Evolutionary conservation across 53 echinoderm and acorn worm species (phyloP), one percentile per base, ranked within the genome.

Genomic region (Paracentrotus lividus): DNA sequence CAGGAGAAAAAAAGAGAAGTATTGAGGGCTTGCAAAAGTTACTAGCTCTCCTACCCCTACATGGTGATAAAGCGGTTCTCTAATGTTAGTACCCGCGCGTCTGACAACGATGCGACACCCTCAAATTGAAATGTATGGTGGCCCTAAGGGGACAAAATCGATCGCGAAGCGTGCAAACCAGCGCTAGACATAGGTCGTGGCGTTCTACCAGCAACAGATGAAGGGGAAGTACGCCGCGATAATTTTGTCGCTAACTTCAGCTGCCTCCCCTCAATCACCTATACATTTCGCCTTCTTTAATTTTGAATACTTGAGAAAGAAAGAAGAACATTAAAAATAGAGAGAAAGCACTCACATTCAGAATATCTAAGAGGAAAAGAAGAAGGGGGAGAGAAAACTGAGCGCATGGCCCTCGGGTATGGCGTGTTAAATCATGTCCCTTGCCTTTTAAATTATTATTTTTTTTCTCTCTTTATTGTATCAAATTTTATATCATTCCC

Each of bases 51-150:
- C 64, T 72, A 75, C 49, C 91, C n/a, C 91, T 72, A 72, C 75
- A 90, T 31, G 45, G 75, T 47, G 69, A 90, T 90, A 72, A 68
- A 90, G 89, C 81, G 42, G 42, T 31, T 78, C 58, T 78, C 81
- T 78, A 78, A 92, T 92, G 78, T 78, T 53, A 55, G 58, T 47
- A 60, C 77, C 92, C 81, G 81, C 77, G 78, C 92, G 91, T 27
- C 61, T 91, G 81, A 92, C 92, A 92, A 78, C 81, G n/a, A 78
- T 57, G n/a, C 42, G 81, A 92, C 92, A 92, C 81, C 92, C 81
- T 72, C 92, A 72, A 92, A 92, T 92, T 92, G 92, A 92, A 78
- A 92, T 92, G 77, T 92, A 92, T 78, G 92, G 92, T 92, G 81
- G 81, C 77, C 92, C 92, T 77, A 57, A 92, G 92, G 92, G 92